These are phyloP conservation scores for Montipora capricornis DNA, from an alignment of 64 coral and sea anemone genomes.

Conservation along the genomic window DNA sequence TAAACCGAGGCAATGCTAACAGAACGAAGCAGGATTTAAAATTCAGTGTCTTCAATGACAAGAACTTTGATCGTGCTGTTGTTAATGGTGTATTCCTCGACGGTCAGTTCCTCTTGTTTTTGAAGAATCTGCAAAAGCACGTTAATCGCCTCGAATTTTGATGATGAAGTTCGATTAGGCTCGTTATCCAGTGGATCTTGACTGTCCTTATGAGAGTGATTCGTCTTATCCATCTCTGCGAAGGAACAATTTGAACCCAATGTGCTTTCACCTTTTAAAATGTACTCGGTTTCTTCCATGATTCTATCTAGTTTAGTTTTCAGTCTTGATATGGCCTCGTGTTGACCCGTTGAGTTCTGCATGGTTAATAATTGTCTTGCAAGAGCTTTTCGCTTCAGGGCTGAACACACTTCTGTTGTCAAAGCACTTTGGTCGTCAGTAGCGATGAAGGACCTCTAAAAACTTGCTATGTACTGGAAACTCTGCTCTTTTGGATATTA, in stretches of 20 bases:
- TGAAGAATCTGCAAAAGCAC: conserved; percentile 38
- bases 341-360: not conserved
- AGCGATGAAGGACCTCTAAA: too few species aligned
- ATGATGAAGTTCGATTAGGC: not conserved
- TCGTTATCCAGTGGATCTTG: not conserved
- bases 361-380: not conserved
- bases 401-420: too few species aligned
- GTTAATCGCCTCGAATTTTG: conserved; percentile 25
- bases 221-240: not conserved
- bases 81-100: conserved; percentile 30
- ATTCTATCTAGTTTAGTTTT: conserved; percentile 42
- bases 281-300: conserved; percentile 32
- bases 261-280: not conserved
- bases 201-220: not conserved
- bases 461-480: not conserved
- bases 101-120: conserved; percentile 39
- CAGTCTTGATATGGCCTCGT: conserved; percentile 29
- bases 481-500: not conserved
- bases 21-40: not conserved
- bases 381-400: not conserved
- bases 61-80: conserved; percentile 49
- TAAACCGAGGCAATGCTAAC: not conserved
- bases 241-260: not conserved
- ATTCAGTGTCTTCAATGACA: conserved; percentile 37
- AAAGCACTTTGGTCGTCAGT: too few species aligned